phyloP scores from a whole-genome alignment of 2,113 vertebrate genomes.

The Craseonycteris thonglongyai region DNA sequence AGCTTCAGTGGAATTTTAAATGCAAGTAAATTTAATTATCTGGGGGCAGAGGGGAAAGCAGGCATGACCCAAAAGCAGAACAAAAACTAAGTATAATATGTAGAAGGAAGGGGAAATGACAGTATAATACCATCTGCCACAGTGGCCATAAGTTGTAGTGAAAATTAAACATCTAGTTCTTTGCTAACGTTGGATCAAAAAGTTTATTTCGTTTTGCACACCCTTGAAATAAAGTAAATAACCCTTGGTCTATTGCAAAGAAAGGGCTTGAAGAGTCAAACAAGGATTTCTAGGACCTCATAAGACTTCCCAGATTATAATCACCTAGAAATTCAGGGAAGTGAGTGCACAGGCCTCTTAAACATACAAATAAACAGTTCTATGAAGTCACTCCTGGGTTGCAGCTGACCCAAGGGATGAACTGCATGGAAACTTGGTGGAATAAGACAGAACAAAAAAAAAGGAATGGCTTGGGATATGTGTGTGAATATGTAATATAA shows the following conservation, averaged over 20 bases:
- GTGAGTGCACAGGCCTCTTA: background rate
- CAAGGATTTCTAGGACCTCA: background rate
- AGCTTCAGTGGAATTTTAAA: background rate
- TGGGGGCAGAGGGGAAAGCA: background rate
- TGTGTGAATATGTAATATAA: background rate
- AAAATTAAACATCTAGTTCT: background rate
- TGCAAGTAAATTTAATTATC: background rate
- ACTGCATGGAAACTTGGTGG: background rate
- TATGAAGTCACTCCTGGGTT: background rate
- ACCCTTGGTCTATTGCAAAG: background rate
- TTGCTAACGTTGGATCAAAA: background rate
- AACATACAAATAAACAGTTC: background rate
- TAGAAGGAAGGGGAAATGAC: background rate
- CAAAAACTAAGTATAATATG: background rate
- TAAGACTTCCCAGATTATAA: background rate
- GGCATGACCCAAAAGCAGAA: slow-evolving; percentile 33
- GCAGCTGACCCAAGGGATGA: background rate
- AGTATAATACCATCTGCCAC: background rate
- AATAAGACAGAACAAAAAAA: background rate
- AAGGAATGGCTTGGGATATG: background rate
- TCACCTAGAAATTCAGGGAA: background rate
- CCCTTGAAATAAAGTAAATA: background rate
- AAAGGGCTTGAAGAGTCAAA: background rate
- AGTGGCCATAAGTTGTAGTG: background rate
- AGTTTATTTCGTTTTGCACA: background rate